Evolutionary conservation across 2,888 invertebrate species (phyloP), one percentile per base, ranked within the genome.

Genomic region (Marasmarcha lunaedactyla): DNA sequence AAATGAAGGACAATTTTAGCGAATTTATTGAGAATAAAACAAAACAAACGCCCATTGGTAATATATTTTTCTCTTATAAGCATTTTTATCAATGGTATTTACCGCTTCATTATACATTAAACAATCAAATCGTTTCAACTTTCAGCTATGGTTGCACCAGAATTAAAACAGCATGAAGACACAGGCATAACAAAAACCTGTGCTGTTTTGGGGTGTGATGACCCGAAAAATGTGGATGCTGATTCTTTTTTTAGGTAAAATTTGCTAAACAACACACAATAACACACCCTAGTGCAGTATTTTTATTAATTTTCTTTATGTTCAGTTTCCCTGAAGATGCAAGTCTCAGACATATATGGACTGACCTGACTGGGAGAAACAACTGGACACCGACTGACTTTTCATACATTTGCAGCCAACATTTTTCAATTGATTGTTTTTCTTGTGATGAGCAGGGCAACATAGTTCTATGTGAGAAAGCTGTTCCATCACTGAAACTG

Each of bases 381-480:
- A 78, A 72, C 48, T 83, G 83, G 83, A 78, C 78, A 0, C 78
- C 83, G 0, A 81, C 78, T 0, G 81, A 81, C 49, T 81, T 64
- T 46, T 81, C 81, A 0, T 81, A 79, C 44, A 78, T 83, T 44
- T 83, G 83, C 47, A 67, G 78, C 42, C 76, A 79, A 42, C 83
- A 83, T 45, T 83, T 83, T 51, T 74, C 83, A 0, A 70, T 78
- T 0, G 83, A 83, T 50, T 79, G 77, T 42, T 81, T 81, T 49
- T 66, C 61, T 45, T 71, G 73, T 45, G 59, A 81, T 15, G 59
- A 62, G 4, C 50, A 63, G 11, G 65, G 71, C 39, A 53, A 61
- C 9, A 70, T 81, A 57, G 71, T 77, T 27, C 56, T 83, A 1
- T 55, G 67, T 1, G 67, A 66, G 43, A 72, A 72, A 44, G 81